Evolutionary conservation across 2,113 vertebrate genomes (phyloP).

Genomic region (Colossoma macropomum): DNA sequence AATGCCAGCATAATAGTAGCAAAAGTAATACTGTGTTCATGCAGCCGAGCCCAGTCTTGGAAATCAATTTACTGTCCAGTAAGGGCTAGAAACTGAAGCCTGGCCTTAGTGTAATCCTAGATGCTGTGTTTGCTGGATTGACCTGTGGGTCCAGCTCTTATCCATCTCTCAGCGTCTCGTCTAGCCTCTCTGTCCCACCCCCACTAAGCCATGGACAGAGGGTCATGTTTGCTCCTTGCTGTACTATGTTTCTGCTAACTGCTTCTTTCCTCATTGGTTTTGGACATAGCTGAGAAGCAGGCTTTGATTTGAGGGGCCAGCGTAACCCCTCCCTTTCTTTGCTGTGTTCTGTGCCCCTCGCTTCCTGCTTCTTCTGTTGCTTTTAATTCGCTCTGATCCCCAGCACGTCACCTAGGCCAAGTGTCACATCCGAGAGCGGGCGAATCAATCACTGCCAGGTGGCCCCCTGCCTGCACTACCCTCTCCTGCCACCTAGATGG

Average conservation of each 20-base stretch:
- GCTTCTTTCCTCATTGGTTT: neutral
- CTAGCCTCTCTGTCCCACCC: neutral
- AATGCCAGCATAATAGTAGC: neutral
- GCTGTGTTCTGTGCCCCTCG: constrained; percentile 1
- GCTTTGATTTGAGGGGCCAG: neutral
- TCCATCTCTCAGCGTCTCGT: neutral
- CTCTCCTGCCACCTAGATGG: constrained; percentile 71
- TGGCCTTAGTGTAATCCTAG: constrained; percentile 39
- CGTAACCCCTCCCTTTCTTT: constrained; percentile 5
- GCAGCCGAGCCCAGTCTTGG: neutral
- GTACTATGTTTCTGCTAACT: constrained; percentile 22
- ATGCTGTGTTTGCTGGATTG: constrained; percentile 37
- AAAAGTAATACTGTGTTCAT: neutral
- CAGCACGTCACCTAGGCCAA: constrained; percentile 26
- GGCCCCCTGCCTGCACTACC: constrained; percentile 56
- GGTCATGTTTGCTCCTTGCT: constrained; percentile 19
- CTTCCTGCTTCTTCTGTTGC: constrained; percentile 43
- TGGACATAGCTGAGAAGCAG: neutral
- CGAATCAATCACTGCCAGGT: constrained; percentile 48
- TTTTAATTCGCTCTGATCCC: constrained; percentile 50
- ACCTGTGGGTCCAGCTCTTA: constrained; percentile 9
- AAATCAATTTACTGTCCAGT: constrained; percentile 40
- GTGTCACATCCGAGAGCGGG: constrained; percentile 35
- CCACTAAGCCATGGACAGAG: neutral
- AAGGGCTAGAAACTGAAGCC: constrained; percentile 8